These are phyloP conservation scores for Lanistes nyassanus DNA, from an alignment of 1,140 invertebrate species.

Conservation along the genomic window DNA sequence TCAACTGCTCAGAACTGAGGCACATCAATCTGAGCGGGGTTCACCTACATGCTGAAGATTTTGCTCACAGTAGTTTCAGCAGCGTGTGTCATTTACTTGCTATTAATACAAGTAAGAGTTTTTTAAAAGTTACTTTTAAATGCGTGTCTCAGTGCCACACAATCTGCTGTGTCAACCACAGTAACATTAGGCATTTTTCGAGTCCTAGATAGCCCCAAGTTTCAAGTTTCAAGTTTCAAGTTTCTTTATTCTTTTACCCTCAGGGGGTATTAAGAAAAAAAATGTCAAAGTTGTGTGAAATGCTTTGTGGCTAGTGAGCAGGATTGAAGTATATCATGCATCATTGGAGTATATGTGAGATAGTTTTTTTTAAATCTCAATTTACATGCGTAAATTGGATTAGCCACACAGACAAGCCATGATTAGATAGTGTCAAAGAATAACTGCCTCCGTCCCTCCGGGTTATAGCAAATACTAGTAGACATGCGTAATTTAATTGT, in stretches of 20 bases:
- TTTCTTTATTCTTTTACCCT: no score
- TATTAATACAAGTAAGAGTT: conserved; percentile 33
- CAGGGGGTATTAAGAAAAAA: no score
- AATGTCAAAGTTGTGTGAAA: no score
- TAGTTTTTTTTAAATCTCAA: no score
- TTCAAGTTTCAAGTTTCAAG: no score
- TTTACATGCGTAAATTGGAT: background rate
- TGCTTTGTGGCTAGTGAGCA: background rate
- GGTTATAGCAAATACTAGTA: no score
- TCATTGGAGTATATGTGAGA: no score
- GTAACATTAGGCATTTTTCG: background rate
- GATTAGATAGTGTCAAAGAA: no score
- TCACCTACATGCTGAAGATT: conserved; percentile 38
- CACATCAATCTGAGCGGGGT: conserved; percentile 44
- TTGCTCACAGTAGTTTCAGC: conserved; percentile 27
- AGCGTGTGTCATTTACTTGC: conserved; percentile 33
- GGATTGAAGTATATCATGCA: no score
- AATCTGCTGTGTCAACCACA: background rate
- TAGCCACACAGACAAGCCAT: background rate
- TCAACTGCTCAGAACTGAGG: conserved; percentile 29
- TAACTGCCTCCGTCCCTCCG: no score
- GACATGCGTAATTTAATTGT: no score
- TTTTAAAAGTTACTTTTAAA: background rate
- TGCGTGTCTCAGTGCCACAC: background rate
- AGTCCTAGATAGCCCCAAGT: background rate